Evolutionary conservation across 2,888 invertebrate genomes (phyloP).

Genomic region (Synanthedon myopaeformis): DNA sequence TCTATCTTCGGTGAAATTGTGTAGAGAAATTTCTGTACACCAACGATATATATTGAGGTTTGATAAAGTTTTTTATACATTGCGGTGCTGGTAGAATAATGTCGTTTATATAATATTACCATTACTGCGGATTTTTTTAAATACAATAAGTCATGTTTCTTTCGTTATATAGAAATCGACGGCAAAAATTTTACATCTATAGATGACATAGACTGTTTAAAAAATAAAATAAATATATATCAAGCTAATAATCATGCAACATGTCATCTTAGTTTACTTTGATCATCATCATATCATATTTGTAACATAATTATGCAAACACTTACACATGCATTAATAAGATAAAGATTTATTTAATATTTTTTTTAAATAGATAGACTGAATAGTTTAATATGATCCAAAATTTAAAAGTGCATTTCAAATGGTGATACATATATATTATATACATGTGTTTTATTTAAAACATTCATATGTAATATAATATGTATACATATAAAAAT

Average conservation of each 20-base stretch:
- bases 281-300: neutral
- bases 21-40: conserved; percentile 5
- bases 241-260: too few relatives aligned
- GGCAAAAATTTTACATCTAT: too few relatives aligned
- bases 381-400: neutral
- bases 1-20: conserved; percentile 7
- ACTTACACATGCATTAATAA: neutral
- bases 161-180: too few relatives aligned
- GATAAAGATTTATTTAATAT: neutral
- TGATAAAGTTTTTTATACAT: conserved; percentile 25
- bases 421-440: too few relatives aligned
- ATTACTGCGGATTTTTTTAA: neutral
- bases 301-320: neutral
- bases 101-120: neutral
- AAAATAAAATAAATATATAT: too few relatives aligned
- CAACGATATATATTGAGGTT: conserved; percentile 1
- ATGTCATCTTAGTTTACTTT: too few relatives aligned
- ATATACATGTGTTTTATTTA: too few relatives aligned
- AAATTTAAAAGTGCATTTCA: neutral
- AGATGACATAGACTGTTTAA: too few relatives aligned
- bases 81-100: conserved; percentile 52
- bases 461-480: too few relatives aligned
- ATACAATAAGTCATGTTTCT: neutral
- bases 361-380: neutral
- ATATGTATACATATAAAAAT: too few relatives aligned